Percentiles rank a stretch among this genome's conserved stretches.
These are phyloP conservation scores for Hylomyscus alleni DNA, from an alignment of 2,797 vertebrate genomes.

Conservation along the genomic window DNA sequence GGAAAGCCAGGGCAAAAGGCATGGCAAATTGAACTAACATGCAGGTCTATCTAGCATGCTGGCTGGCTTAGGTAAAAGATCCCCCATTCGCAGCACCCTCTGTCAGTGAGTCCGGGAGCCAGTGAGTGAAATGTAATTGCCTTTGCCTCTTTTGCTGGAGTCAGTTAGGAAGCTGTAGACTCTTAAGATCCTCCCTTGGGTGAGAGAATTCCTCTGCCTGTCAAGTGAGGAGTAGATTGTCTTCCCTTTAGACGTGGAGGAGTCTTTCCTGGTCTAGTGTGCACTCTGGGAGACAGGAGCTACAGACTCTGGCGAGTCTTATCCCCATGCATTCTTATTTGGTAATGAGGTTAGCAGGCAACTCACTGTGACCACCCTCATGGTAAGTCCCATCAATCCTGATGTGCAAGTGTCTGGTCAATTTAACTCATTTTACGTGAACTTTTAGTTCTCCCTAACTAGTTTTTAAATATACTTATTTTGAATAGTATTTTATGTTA, in stretches of 20 bases:
- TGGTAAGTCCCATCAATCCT: neutral
- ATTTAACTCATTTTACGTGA: neutral
- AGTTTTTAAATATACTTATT: neutral
- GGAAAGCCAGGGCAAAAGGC: neutral
- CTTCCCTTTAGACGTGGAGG: neutral
- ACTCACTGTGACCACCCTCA: neutral
- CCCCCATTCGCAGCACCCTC: neutral
- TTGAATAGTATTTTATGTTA: neutral
- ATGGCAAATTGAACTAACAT: neutral
- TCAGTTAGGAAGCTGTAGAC: neutral
- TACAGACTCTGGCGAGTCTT: neutral
- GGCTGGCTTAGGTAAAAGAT: neutral
- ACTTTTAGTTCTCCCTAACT: neutral
- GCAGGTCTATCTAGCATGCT: neutral
- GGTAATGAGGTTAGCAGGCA: neutral
- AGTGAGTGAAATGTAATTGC: neutral
- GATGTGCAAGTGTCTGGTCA: neutral
- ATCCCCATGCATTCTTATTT: neutral
- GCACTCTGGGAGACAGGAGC: neutral
- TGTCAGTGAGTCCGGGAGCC: neutral
- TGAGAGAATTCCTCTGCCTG: neutral
- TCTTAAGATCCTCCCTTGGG: neutral
- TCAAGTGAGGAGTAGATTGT: neutral
- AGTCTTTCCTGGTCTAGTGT: neutral
- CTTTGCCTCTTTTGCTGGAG: neutral